A percentile compares a stretch with the other conserved stretches of the same genome.
Evolutionary conservation across 1,140 invertebrate genomes (phyloP).

Genomic region (Oncopeltus fasciatus): DNA sequence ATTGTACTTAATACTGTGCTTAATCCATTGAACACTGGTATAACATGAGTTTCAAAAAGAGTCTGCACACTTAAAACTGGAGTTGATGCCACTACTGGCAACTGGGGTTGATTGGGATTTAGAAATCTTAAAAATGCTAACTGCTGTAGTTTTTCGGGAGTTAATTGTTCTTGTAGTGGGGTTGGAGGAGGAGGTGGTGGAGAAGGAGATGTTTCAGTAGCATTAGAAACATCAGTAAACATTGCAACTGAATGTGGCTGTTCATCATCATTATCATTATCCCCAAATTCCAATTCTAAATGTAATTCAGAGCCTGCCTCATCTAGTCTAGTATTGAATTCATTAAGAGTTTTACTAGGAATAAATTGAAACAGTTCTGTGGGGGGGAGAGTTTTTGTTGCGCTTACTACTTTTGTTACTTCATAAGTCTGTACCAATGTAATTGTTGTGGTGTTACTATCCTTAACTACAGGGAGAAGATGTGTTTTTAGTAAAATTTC

Average conservation of each 20-base stretch:
- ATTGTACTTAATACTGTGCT: constrained; percentile 61
- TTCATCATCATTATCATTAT: constrained; percentile 48
- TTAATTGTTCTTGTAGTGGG: constrained; percentile 33
- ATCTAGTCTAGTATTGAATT: constrained; percentile 71
- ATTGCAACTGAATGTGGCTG: constrained; percentile 9
- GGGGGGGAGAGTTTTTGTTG: constrained; percentile 73
- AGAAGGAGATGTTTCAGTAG: not conserved
- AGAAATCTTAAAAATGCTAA: constrained; percentile 51
- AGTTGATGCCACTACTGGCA: constrained; percentile 55
- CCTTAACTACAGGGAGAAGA: constrained; percentile 62
- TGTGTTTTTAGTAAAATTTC: constrained; percentile 75
- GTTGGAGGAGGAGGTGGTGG: constrained; percentile 25
- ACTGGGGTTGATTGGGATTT: constrained; percentile 49
- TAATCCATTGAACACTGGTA: constrained; percentile 57
- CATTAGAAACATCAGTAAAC: constrained; percentile 22
- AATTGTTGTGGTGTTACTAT: constrained; percentile 52
- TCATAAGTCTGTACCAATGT: constrained; percentile 79
- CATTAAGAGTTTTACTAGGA: constrained; percentile 71
- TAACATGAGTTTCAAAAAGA: constrained; percentile 62
- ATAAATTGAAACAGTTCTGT: constrained; percentile 74
- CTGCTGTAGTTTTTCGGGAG: constrained; percentile 58
- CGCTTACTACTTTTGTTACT: constrained; percentile 68
- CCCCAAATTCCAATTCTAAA: constrained; percentile 66
- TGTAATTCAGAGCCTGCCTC: constrained; percentile 78
- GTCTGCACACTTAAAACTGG: constrained; percentile 61